Evolutionary conservation across 2,888 invertebrate genomes (phyloP).

Genomic region (Proisotoma minuta): DNA sequence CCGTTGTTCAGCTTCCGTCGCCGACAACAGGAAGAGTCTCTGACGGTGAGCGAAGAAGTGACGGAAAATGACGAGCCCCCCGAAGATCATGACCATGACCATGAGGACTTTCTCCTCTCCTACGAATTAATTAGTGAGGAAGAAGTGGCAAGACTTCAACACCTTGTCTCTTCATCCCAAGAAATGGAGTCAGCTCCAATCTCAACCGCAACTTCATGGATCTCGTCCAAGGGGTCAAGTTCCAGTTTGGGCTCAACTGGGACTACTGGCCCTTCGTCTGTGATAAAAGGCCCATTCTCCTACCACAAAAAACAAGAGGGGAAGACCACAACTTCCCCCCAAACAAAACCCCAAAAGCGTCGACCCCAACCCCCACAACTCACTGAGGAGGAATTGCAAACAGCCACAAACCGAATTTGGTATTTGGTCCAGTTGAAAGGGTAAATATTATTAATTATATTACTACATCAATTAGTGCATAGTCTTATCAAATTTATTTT

Average conservation of each 20-base stretch:
- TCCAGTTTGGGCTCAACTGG: constrained; percentile 5
- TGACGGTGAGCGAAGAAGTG: background rate
- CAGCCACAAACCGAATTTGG: constrained; percentile 12
- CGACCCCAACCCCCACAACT: background rate
- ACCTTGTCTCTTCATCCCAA: background rate
- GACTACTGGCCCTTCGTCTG: background rate
- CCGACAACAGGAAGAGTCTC: background rate
- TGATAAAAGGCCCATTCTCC: background rate
- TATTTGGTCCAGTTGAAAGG: constrained; percentile 25
- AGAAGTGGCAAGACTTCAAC: constrained; percentile 4
- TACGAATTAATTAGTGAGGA: constrained; percentile 25
- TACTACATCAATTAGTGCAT: too few species aligned
- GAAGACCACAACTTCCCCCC: background rate
- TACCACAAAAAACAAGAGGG: background rate
- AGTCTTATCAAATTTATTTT: too few species aligned
- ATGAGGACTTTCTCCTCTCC: constrained; percentile 18
- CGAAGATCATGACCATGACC: constrained; percentile 16
- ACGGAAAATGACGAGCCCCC: background rate
- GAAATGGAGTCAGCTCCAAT: constrained; percentile 14
- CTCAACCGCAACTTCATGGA: constrained; percentile 18
- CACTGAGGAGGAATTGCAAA: background rate
- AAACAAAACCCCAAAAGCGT: background rate
- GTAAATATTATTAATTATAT: too few species aligned
- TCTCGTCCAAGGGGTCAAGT: constrained; percentile 16
- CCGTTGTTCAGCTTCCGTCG: too few species aligned